Evolutionary conservation across 1,140 invertebrate genomes (phyloP).

Genomic region (Diabrotica virgifera): DNA sequence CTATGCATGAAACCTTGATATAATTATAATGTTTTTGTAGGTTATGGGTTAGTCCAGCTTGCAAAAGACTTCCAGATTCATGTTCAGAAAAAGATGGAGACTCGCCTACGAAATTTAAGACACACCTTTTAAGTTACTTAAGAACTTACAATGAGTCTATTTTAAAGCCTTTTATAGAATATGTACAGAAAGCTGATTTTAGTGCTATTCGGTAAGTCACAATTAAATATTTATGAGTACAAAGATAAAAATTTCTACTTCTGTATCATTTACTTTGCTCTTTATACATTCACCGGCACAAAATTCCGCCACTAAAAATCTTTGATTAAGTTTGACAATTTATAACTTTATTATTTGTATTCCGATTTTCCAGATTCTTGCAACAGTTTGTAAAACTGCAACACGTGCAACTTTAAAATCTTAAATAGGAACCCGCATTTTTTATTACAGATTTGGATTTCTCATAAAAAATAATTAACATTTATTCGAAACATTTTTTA

Average conservation of each 20-base stretch:
- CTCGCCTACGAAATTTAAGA: slow-evolving; percentile 81
- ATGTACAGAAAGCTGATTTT: slow-evolving; percentile 76
- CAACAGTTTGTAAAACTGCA: too few species aligned
- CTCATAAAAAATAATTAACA: too few species aligned
- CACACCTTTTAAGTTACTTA: slow-evolving; percentile 80
- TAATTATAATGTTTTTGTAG: slow-evolving; percentile 46
- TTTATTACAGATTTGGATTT: too few species aligned
- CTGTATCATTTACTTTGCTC: neutral
- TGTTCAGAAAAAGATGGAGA: slow-evolving; percentile 65
- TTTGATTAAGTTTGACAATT: too few species aligned
- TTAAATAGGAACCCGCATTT: too few species aligned
- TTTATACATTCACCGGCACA: neutral
- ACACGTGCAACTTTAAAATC: too few species aligned
- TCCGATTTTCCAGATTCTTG: too few species aligned
- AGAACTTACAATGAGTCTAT: slow-evolving; percentile 66
- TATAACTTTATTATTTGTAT: neutral
- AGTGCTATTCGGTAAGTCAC: slow-evolving; percentile 69
- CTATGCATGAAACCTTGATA: neutral
- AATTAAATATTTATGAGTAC: neutral
- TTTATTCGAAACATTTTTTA: too few species aligned
- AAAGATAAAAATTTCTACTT: too few species aligned
- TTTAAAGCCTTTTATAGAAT: slow-evolving; percentile 70
- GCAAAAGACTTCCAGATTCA: slow-evolving; percentile 58
- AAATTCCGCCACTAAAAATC: too few species aligned
- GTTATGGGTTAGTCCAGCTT: slow-evolving; percentile 83